Percentiles rank a stretch among this genome's conserved stretches.
Evolutionary conservation across 2,113 vertebrate species (phyloP).

Genomic region (Galeopterus variegatus): DNA sequence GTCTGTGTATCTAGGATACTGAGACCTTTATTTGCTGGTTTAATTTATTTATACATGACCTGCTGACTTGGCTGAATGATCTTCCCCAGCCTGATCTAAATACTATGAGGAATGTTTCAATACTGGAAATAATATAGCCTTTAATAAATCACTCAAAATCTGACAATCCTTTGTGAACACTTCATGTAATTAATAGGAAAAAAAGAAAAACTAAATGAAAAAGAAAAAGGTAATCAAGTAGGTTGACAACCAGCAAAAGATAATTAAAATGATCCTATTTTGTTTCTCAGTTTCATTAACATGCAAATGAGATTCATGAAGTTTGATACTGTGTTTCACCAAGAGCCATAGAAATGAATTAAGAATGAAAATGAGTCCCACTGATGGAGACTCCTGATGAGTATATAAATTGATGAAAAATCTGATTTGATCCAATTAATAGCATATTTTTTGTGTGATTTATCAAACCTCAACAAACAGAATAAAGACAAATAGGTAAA

Average conservation of each 20-base stretch:
- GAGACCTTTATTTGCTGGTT: not conserved
- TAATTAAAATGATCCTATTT: slow-evolving; percentile 83
- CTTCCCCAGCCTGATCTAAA: not conserved
- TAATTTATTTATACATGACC: not conserved
- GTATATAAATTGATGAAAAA: slow-evolving; percentile 80
- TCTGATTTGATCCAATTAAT: slow-evolving; percentile 75
- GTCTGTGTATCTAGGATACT: not conserved
- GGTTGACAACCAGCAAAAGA: slow-evolving; percentile 76
- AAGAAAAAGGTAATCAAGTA: slow-evolving; percentile 76
- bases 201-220: slow-evolving; percentile 75
- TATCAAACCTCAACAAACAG: slow-evolving; percentile 62
- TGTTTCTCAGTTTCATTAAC: slow-evolving; percentile 75
- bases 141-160: slow-evolving; percentile 69
- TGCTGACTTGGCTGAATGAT: not conserved
- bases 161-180: slow-evolving; percentile 62
- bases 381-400: slow-evolving; percentile 71
- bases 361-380: slow-evolving; percentile 78
- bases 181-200: slow-evolving; percentile 68
- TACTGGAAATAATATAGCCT: slow-evolving; percentile 44
- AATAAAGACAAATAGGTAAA: slow-evolving; percentile 61
- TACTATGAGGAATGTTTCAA: not conserved
- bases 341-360: slow-evolving; percentile 80
- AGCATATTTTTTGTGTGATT: slow-evolving; percentile 67
- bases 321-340: slow-evolving; percentile 77
- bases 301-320: slow-evolving; percentile 85